A percentile compares a stretch with the other conserved stretches of the same genome.
Evolutionary conservation across 2,797 vertebrate genomes (phyloP).

Genomic region (Myiotriccus ornatus): DNA sequence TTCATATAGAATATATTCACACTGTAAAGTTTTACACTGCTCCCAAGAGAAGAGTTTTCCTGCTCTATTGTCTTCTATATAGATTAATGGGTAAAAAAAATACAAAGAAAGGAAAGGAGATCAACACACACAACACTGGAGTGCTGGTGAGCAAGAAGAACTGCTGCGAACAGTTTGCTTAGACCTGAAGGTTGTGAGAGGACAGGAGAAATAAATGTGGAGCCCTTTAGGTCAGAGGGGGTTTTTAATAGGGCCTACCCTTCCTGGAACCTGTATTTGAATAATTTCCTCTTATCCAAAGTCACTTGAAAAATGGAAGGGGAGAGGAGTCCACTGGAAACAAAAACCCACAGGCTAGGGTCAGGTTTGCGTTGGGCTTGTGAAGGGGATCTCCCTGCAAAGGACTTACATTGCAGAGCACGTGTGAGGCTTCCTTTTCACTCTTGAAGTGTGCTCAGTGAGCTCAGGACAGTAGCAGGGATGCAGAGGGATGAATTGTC

Average conservation of each 20-base stretch:
- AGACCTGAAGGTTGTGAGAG: neutral
- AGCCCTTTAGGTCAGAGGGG: neutral
- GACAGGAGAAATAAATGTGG: neutral
- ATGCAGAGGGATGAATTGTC: neutral
- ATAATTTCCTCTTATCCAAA: neutral
- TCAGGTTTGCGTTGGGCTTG: neutral
- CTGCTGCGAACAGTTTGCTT: neutral
- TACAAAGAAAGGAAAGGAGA: neutral
- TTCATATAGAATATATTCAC: neutral
- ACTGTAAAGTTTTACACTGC: neutral
- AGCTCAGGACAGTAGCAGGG: neutral
- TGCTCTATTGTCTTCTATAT: neutral
- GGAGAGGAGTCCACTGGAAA: neutral
- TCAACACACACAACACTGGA: neutral
- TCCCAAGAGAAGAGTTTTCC: neutral
- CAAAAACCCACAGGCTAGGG: too few relatives aligned
- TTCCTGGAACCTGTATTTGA: neutral
- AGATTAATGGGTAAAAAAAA: neutral
- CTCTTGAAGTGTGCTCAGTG: fast-evolving
- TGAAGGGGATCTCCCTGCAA: neutral
- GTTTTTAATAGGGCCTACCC: neutral
- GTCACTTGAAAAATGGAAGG: neutral
- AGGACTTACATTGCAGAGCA: neutral
- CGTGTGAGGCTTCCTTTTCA: neutral
- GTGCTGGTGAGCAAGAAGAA: neutral